Base-by-base conservation (phyloP, 92 coral and sea anemone species). In the Zoanthus sociatus region DNA sequence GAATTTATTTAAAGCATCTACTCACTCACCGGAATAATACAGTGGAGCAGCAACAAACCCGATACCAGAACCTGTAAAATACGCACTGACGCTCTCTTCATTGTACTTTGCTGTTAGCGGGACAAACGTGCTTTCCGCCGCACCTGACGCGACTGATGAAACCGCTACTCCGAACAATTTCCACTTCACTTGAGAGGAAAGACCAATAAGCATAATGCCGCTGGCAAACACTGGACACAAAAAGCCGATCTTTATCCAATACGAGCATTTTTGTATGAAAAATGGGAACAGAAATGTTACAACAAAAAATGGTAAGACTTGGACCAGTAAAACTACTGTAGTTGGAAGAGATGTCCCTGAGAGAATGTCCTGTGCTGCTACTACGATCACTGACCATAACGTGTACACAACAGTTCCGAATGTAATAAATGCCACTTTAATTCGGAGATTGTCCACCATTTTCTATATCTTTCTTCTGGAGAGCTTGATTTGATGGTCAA, bases 311-410 rank as follows among this genome's bases (percentile, higher is more conserved):
- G 94, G 96, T 37, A 88, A 45, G 50, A 93, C 78, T 13, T 92
- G 89, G 63, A 89, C 63, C 16, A 91, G 79, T 13, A 93, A 83
- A 6, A 93, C 70, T 11, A 81, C 77, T 0, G 96, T 84, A 0
- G 96, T 93, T 2, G 96, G 96, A 14, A 93, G 76, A 33, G 88
- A 78, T 1, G 94, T 93, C n/a, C 82, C 92, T 68, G 86, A 88
- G n/a, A 93, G 87, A 60, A 93, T 91, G 83, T 91, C 96, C 58
- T 93, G 96, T 21, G 92, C 91, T 2, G 96, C 96, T 4, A 94
- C 15, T 30, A 93, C 58, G 12, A 90, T 90, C 5, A 89, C 78
- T 61, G 91, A 91, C 68, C 90, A 82, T 31, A 89, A 18, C 12
- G 73, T 86, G 72, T 84, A 88, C 10, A 45, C 71, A 30, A 86